Evolutionary conservation across 2,888 invertebrate genomes (phyloP).

Genomic region (Sturmia bella): DNA sequence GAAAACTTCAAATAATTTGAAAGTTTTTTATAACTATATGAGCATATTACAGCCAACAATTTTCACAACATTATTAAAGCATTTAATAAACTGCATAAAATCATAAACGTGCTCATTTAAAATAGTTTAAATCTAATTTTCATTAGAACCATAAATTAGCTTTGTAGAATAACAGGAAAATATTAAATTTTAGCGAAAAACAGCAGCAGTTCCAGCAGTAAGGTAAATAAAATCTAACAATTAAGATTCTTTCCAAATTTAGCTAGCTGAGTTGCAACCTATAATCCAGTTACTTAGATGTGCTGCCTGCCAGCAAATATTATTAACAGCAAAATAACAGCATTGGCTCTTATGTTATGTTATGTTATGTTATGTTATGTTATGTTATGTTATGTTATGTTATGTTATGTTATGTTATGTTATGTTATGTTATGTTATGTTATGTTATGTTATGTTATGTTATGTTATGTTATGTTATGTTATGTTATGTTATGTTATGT

Average conservation of each 20-base stretch:
- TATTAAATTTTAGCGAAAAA: neutral
- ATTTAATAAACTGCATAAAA: neutral
- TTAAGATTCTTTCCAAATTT: constrained; percentile 21
- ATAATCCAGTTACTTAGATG: too few relatives aligned
- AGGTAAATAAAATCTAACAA: neutral
- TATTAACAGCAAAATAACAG: too few relatives aligned
- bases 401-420: too few relatives aligned
- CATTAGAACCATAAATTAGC: constrained; percentile 9
- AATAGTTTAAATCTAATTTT: constrained; percentile 6
- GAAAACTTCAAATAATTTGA: constrained; percentile 12
- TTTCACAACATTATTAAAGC: constrained; percentile 4
- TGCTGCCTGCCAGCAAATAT: too few relatives aligned
- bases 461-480: too few relatives aligned
- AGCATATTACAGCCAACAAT: neutral
- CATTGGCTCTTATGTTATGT: too few relatives aligned
- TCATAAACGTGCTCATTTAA: neutral
- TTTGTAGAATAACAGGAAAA: neutral
- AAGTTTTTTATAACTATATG: neutral
- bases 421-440: too few relatives aligned
- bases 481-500: too few relatives aligned
- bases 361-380: too few relatives aligned
- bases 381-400: too few relatives aligned
- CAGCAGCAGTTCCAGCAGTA: neutral
- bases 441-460: too few relatives aligned
- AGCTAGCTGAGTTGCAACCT: constrained; percentile 25